Conservation (phyloP, 2,797 vertebrate genomes). For the Lycodopsis pacificus region DNA sequence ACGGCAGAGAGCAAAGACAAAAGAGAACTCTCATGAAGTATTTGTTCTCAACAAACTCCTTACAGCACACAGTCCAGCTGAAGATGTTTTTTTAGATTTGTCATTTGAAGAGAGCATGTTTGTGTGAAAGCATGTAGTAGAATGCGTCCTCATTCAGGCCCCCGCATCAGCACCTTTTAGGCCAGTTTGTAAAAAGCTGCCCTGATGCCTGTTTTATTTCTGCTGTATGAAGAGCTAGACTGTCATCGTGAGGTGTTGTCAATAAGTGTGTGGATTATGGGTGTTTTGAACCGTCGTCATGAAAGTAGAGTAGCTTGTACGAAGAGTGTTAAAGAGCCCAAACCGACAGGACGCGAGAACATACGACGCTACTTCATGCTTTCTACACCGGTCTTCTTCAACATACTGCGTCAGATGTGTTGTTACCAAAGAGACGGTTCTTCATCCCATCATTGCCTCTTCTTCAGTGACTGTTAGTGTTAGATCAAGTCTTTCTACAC, state of each 20-base stretch:
- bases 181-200: slow-evolving; percentile 26
- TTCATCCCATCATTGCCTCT: slow-evolving; percentile 4
- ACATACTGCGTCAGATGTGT: background rate
- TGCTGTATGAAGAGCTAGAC: slow-evolving; percentile 19
- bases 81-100: background rate
- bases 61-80: background rate
- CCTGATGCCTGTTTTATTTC: slow-evolving; percentile 20
- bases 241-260: slow-evolving; percentile 44
- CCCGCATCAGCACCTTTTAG: slow-evolving; percentile 10
- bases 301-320: slow-evolving; percentile 55
- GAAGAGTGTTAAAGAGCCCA: slow-evolving; percentile 49
- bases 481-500: background rate
- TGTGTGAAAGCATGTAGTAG: slow-evolving; percentile 62
- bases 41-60: background rate
- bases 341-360: slow-evolving; percentile 31
- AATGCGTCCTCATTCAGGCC: slow-evolving; percentile 29
- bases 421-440: slow-evolving; percentile 29
- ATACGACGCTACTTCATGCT: background rate
- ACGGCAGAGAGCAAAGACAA: slow-evolving; percentile 6
- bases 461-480: background rate
- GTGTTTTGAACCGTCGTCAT: slow-evolving; percentile 37
- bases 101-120: slow-evolving; percentile 67
- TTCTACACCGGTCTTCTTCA: background rate
- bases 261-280: slow-evolving; percentile 28
- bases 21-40: background rate